Evolutionary conservation across 1,140 invertebrate genomes (phyloP).

Genomic region (Bombus sylvicola): DNA sequence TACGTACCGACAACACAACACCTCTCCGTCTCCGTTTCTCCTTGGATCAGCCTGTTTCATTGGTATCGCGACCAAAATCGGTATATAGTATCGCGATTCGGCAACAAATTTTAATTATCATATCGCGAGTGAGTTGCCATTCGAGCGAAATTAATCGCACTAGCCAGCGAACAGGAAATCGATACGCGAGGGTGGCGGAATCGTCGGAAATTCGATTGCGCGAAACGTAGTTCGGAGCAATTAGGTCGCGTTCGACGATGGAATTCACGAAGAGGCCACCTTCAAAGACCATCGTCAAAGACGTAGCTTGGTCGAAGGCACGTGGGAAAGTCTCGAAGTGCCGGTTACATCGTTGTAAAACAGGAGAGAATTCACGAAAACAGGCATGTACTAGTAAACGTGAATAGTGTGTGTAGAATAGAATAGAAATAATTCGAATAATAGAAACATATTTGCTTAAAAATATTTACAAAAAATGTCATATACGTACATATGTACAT

Average conservation of each 20-base stretch:
- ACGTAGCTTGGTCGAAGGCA: neutral
- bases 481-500: no score
- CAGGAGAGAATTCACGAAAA: neutral
- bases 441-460: neutral
- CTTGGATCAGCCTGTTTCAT: no score
- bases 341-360: constrained; percentile 1
- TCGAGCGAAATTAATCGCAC: constrained; percentile 65
- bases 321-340: neutral
- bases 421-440: neutral
- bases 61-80: constrained; percentile 6
- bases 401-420: neutral
- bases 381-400: neutral
- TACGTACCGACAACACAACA: neutral
- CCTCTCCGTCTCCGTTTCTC: neutral
- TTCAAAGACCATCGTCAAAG: constrained; percentile 12
- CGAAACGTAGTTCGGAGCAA: constrained; percentile 23
- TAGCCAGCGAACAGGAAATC: constrained; percentile 43
- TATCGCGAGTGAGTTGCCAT: constrained; percentile 51
- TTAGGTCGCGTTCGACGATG: constrained; percentile 20
- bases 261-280: constrained; percentile 12
- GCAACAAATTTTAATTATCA: constrained; percentile 75
- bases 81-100: constrained; percentile 55
- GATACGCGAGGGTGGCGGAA: constrained; percentile 25
- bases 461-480: neutral
- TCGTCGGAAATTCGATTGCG: constrained; percentile 30